These are phyloP conservation scores for Thryonomys swinderianus DNA, from an alignment of 2,113 vertebrate genomes.

Conservation along the genomic window DNA sequence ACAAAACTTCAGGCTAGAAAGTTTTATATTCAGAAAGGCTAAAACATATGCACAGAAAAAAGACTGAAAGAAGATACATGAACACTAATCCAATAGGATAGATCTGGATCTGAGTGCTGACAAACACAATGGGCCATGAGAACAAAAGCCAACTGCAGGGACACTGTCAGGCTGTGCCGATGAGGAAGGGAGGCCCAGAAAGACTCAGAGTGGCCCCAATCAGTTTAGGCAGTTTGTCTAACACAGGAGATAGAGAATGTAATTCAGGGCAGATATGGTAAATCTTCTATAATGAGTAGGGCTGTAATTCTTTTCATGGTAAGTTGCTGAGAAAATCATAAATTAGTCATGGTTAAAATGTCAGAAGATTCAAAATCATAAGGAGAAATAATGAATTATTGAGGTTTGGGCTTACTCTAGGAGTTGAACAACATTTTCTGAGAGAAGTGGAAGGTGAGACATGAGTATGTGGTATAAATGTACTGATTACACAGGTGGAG, in stretches of 20 bases:
- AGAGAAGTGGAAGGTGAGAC: background rate
- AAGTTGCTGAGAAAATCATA: conserved; percentile 78
- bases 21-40: background rate
- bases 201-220: conserved; percentile 18
- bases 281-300: conserved; percentile 69
- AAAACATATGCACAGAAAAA: background rate
- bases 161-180: background rate
- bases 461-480: conserved; percentile 38
- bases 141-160: background rate
- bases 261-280: conserved; percentile 54
- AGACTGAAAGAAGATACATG: conserved; percentile 10
- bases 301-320: conserved; percentile 74
- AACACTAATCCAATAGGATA: background rate
- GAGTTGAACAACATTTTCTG: conserved; percentile 33
- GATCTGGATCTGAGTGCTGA: background rate
- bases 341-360: conserved; percentile 78
- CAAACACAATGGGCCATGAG: background rate
- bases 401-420: conserved; percentile 41
- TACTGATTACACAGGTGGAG: conserved; percentile 63
- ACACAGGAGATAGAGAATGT: conserved; percentile 44
- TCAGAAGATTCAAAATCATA: conserved; percentile 74
- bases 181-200: background rate
- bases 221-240: conserved; percentile 50
- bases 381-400: conserved; percentile 77
- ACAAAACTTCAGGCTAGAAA: background rate